phyloP scores from a whole-genome alignment of 2,113 vertebrate genomes.

The Anarhynchus alexandrinus region DNA sequence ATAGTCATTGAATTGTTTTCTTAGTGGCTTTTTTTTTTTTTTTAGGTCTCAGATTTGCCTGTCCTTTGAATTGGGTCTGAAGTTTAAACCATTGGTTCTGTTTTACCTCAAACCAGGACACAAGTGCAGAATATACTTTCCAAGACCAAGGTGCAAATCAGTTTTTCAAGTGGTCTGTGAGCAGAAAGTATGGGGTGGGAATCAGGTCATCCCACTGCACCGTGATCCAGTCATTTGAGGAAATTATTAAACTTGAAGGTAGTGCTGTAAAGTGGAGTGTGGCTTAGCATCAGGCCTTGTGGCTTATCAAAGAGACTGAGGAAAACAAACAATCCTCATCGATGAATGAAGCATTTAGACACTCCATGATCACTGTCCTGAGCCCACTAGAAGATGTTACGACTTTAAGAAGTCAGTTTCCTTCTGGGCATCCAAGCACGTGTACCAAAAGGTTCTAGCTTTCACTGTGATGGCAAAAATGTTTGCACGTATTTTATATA shows the following conservation, averaged over 20 bases:
- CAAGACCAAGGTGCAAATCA: not conserved
- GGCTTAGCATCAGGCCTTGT: not conserved
- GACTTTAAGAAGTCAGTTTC: not conserved
- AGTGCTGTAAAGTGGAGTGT: not conserved
- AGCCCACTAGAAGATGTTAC: not conserved
- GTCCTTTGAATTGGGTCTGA: not conserved
- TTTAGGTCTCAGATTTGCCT: not conserved
- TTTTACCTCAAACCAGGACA: no score
- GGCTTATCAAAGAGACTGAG: not conserved
- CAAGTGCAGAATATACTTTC: not conserved
- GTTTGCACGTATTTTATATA: not conserved
- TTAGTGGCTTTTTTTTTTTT: not conserved
- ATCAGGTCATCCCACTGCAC: not conserved
- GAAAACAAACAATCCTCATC: not conserved
- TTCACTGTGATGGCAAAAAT: not conserved
- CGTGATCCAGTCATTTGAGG: not conserved
- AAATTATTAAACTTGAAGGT: not conserved
- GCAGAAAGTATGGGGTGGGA: not conserved
- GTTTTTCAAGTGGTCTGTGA: not conserved
- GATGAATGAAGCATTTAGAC: not conserved
- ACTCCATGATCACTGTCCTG: not conserved
- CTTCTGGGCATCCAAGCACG: not conserved
- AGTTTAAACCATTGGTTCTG: not conserved
- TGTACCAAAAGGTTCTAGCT: not conserved
- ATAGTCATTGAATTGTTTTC: not conserved